Evolutionary conservation across 1,140 invertebrate genomes (phyloP), one percentile per base, ranked within the genome.

Genomic region (Diachasma alloeum): DNA sequence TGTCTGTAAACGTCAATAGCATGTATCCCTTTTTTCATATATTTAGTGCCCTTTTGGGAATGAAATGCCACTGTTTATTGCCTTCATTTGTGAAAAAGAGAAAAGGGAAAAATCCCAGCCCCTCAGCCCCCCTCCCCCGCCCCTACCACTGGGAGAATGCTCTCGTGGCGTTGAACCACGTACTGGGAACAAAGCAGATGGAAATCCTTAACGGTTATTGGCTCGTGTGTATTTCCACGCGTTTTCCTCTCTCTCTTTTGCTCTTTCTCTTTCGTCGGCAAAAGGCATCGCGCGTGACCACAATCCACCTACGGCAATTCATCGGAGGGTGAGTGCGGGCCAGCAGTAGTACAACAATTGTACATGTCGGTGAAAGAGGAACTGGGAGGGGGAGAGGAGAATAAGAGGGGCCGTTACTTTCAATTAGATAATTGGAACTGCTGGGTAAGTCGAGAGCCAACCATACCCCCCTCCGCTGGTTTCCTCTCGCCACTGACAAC

Each of bases 401-500:
- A 56, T 31, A 46, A 56, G 48, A 70, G 66, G 22, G 17, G 26
- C 75, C 67, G 78, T 79, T 79, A 79, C 76, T 77, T 86, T 85
- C 85, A 86, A 87, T 87, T 86, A 86, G 82, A 81, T 86, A 86
- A 86, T 86, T 85, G 83, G 83, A 86, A 86, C 66, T 75, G 79
- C 75, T 75, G 66, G 79, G 63, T 74, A 76, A 78, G 59, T 79
- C 37, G 71, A 79, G 59, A 59, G 31, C 31, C 66, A 68, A 37
- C 36, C 8, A 17, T 9, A 4, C 15, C 24, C 70, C 67, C 19
- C 59, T 26, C 22, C 15, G 2, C 31, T 31, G 31, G 2, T 31
- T 6, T 31, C 31, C 24, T 24, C 59, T 63, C 10, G 24, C 59
- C 24, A 19, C 48, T 31, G 59, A 63, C 59, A 63, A 63, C 59